Base-by-base conservation (phyloP, 2,113 vertebrate genomes). In the Acanthisitta chloris region DNA sequence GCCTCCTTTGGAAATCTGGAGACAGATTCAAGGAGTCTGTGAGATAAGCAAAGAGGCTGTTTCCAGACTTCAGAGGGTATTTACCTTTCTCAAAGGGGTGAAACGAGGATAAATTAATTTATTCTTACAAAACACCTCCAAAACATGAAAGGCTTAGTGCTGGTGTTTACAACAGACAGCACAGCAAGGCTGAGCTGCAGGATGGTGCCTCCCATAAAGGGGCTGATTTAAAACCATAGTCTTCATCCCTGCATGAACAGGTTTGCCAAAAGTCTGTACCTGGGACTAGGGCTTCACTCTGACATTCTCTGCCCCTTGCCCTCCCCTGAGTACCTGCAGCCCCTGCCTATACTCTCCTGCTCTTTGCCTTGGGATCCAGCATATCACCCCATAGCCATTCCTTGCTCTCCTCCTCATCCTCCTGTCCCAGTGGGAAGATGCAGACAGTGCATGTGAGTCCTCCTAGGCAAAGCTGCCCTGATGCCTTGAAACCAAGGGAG, bases 1-100 rank as follows among this genome's bases (percentile, higher is more conserved):
- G 55, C 49, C 54, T 86, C 43, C 40, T 76, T 69, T 57, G n/a
- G 78, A 88, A 97, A 84, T 38, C 28, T 92, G 82, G 49, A 91
- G 82, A 46, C 73, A 67, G 61, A 74, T 67, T 89, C 34, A 64
- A 93, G 76, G 29, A 92, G 83, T 69, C n/a, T 61, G 54, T 26
- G 52, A 95, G 88, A 95, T 88, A 94, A 96, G 82, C n/a, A 58
- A 87, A 94, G 88, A 94, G 43, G n/a, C 40, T 83, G 28, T 82
- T 94, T 85, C 84, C 52, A 94, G 52, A 86, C 46, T 88, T 78
- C 48, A 93, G 67, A 79, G 19, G 46, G n/a, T 86, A 90, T 94
- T 94, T 94, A 92, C 88, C 64, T 87, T 95, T 84, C 65, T 94
- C 40, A 48, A 4, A 82, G 24, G 43, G 48, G 81, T 80, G 76